Base-by-base conservation (phyloP, 1,140 invertebrate genomes). In the Drosophila serrata region DNA sequence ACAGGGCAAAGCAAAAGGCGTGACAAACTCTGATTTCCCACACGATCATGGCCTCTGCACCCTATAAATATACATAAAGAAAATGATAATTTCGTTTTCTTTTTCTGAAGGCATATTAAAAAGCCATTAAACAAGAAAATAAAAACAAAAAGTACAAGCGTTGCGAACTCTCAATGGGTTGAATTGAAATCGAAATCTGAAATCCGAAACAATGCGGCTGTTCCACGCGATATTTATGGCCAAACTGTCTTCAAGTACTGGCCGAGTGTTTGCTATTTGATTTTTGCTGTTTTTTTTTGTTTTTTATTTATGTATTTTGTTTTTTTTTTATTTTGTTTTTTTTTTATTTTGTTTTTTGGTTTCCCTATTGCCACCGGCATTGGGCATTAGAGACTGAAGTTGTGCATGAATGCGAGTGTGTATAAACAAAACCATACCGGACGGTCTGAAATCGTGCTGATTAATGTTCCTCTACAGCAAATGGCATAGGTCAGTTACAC, bases 401-500 rank as follows among this genome's bases (percentile, higher is more conserved):
- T 74, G 60, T 67, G 61, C 62, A 60, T 76, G 74, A 65, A 51
- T 64, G 42, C 42, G 24, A 22, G 35, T 40, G 70, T 72, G 68
- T 51, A 40, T 74, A 74, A 74, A 77, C 46, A 77, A 60, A 77
- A 67, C 56, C 31, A 24, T 24, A 17, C n/a, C 62, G 65, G 60
- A 61, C 73, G 67, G 70, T 15, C 58, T 61, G 51, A 58, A 87
- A 87, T 88, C 76, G 76, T 88, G 84, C 84, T 88, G 84, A 87
- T 88, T 87, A 87, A 87, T 87, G 84, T 62, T 77, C 33, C 62
- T 45, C 27, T 53, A 46, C n/a, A 42, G 53, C 59, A 87, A 88
- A 90, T 87, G 84, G 67, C 84, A 87, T 87, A 87, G 84, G 84
- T 87, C 84, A 87, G 84, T 87, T 84, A 87, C 80, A 78, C 84